Evolutionary conservation across 2,797 vertebrate species (phyloP), one percentile per base, ranked within the genome.

Genomic region (Danionella dracula): DNA sequence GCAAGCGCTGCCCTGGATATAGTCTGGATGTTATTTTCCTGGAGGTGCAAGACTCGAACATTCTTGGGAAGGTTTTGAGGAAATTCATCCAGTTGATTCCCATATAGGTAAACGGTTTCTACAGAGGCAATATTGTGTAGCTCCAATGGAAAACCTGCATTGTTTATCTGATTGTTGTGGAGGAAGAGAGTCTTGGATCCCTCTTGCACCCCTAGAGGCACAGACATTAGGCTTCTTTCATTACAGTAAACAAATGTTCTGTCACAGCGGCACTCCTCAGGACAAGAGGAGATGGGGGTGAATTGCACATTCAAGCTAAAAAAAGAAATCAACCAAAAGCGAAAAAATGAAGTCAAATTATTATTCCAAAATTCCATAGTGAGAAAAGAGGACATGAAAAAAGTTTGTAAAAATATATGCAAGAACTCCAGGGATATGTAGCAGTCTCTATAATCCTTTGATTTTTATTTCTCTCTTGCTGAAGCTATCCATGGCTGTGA

Each of bases 141-240:
- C 79, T 98, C 95, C 44, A 92, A 11, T 32, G 97, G 97, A 85
- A 98, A 98, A 75, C 95, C 96, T 83, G 95, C 96, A 81, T 96
- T 98, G 90, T 97, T 98, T 86, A 99, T 98, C 93, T 96, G 94
- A 93, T 99, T 99, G 86, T 99, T 98, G 75, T 99, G 96, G 81
- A 99, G 93, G 89, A 88, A 99, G 84, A 99, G 94, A 56, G 93
- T 89, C 71, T 89, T 97, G 84, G 89, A 93, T 84, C 95, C 96
- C 88, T 97, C 95, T 40, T 92, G 88, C 75, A 99, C 94, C 75
- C 96, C 96, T 87, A 95, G 90, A 93, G 97, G 96, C 91, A 99
- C 95, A 86, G 97, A 98, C 76, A 94, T 98, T 90, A 99, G 89
- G 86, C 92, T 93, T 85, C 96, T 90, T 73, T 99, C 96, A 0